Base-by-base conservation (phyloP, 2,888 invertebrate genomes). In the Agrilus cyanescens region DNA sequence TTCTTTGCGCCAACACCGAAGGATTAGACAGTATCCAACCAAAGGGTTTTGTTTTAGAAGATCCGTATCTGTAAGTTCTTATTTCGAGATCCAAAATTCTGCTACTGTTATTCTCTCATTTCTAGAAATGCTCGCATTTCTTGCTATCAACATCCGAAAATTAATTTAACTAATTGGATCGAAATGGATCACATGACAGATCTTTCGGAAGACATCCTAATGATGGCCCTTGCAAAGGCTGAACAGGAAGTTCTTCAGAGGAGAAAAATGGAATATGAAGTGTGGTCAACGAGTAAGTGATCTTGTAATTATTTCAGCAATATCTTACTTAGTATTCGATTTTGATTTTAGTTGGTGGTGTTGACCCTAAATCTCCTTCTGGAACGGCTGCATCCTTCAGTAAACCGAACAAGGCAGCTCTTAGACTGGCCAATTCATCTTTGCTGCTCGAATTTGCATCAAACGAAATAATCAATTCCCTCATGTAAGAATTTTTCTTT, bases 311-410 rank as follows among this genome's bases (percentile, higher is more conserved):
- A 41, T 33, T 5, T 14, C 32, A 16, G 30, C 14, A 14, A 13
- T 4, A 14, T 32, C 7, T 33, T 6, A 15, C 33, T 33, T n/a
- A 15, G 10, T 12, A 14, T n/a, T 33, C 10, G 12, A 15, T 14
- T 33, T 33, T 33, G 10, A 44, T 63, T 62, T 7, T 53, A 83
- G 85, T 77, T 60, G 82, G 83, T 48, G 85, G 84, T 53, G 84
- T 85, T 0, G 89, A 89, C 60, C 86, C 90, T 0, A 85, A 85
- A 56, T 88, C 89, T 0, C 82, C 90, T 0, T 78, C 82, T 12
- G 90, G 91, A 3, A 87, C 83, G 0, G 89, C 89, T 1, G 90
- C 89, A 1, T 88, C 89, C 0, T 90, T 91, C 67, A 88, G 87
- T 43, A 89, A 90, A 58, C 89, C 91, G 16, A 91, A 86, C 63